Conservation (phyloP, 2,113 vertebrate genomes). For the Anoplopoma fimbria region DNA sequence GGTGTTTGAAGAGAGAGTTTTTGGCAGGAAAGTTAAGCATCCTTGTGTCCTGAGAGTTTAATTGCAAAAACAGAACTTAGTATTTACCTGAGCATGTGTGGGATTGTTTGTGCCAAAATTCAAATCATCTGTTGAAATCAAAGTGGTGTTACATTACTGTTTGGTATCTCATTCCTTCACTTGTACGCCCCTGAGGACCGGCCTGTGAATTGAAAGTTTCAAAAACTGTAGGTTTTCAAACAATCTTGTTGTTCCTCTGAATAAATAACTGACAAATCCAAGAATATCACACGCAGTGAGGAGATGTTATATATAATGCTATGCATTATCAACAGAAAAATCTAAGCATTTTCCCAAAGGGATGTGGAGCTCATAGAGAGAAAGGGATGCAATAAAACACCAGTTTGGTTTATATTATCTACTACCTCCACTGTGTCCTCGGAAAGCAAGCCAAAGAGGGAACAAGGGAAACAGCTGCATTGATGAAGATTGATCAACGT, state of each 20-base stretch:
- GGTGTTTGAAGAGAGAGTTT: conserved; percentile 22
- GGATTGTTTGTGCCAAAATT: conserved; percentile 9
- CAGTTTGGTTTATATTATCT: conserved; percentile 28
- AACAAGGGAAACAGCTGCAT: conserved; percentile 18
- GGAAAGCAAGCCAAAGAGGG: conserved; percentile 29
- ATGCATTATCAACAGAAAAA: conserved; percentile 27
- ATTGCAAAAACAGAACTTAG: not conserved
- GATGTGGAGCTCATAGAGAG: not conserved
- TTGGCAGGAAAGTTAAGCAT: conserved; percentile 11
- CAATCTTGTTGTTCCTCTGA: conserved; percentile 17
- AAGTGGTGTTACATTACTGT: conserved; percentile 21
- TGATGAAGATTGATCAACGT: conserved; percentile 10
- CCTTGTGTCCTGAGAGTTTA: not conserved
- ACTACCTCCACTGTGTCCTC: conserved; percentile 17
- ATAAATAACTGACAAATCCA: conserved; percentile 1
- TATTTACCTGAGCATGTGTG: not conserved
- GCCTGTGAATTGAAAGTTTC: conserved; percentile 28
- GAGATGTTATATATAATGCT: conserved; percentile 34
- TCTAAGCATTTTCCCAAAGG: conserved; percentile 30
- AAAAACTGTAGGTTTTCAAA: conserved; percentile 6
- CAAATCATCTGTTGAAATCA: conserved; percentile 17
- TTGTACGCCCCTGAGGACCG: not conserved
- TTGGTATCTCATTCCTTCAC: conserved; percentile 4
- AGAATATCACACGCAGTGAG: conserved; percentile 2
- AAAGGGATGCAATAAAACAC: conserved; percentile 39